These are phyloP conservation scores for Chamaea fasciata DNA, from an alignment of 2,113 vertebrate species.

Conservation along the genomic window DNA sequence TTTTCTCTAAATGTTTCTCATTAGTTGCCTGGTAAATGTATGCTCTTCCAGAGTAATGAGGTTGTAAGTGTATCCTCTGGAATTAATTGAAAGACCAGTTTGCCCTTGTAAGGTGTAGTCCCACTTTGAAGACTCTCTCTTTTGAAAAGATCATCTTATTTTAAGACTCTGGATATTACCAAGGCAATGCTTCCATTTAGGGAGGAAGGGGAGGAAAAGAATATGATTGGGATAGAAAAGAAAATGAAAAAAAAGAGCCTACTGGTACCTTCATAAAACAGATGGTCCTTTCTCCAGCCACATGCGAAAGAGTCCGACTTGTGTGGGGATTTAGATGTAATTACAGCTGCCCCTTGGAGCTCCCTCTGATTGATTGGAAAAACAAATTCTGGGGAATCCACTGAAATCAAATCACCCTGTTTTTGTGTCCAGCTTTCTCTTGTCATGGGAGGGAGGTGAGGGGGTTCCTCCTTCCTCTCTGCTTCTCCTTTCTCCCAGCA, in stretches of 20 bases:
- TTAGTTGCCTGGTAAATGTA: neutral
- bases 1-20: neutral
- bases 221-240: neutral
- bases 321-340: slow-evolving; percentile 10
- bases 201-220: neutral
- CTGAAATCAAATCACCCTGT: neutral
- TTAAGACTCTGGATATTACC: slow-evolving; percentile 13
- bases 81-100: neutral
- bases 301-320: neutral
- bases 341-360: neutral
- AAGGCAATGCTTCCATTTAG: neutral
- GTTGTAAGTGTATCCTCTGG: neutral
- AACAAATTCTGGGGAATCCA: neutral
- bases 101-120: neutral
- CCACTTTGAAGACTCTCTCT: neutral
- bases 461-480: neutral
- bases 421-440: neutral
- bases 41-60: neutral
- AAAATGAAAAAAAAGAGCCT: neutral
- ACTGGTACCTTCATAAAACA: neutral
- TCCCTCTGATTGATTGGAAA: neutral
- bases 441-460: neutral
- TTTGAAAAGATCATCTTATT: slow-evolving; percentile 43
- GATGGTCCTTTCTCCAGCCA: slow-evolving; percentile 20
- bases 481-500: neutral